Conservation (phyloP, 2,113 vertebrate species). For the Micronisus gabar region DNA sequence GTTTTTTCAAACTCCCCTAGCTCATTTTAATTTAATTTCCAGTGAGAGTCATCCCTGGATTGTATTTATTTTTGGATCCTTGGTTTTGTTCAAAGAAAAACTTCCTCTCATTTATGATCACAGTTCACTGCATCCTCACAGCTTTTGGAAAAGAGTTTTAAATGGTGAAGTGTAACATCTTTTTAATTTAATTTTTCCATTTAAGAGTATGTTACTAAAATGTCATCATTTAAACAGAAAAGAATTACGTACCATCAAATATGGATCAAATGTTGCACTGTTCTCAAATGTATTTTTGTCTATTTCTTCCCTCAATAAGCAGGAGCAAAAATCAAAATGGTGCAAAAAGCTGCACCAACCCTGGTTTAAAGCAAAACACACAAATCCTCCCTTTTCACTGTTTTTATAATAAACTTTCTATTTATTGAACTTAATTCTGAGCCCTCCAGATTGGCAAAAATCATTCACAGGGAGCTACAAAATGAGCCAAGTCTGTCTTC, state of each 20-base stretch:
- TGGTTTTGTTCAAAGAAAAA: background rate
- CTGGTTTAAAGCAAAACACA: background rate
- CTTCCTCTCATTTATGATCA: slow-evolving; percentile 23
- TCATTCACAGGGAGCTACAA: slow-evolving; percentile 21
- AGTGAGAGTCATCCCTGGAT: background rate
- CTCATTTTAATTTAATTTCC: slow-evolving; percentile 46
- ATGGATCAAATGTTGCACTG: background rate
- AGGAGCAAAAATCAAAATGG: background rate
- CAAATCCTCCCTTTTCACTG: background rate
- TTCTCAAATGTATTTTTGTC: background rate
- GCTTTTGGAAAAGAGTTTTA: slow-evolving; percentile 19
- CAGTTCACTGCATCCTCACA: background rate
- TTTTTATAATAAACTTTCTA: background rate
- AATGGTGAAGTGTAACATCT: background rate
- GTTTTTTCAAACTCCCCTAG: background rate
- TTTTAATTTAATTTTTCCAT: slow-evolving; percentile 9
- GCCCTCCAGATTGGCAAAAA: background rate
- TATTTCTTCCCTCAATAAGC: background rate
- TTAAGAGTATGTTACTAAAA: slow-evolving; percentile 5
- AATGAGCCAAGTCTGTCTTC: slow-evolving; percentile 5
- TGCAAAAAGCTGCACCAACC: background rate
- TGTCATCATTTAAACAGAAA: background rate
- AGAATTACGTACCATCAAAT: background rate
- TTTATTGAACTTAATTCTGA: background rate
- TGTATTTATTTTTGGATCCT: background rate